phyloP scores from a whole-genome alignment of 1,140 invertebrate genomes.

The Galleria mellonella region DNA sequence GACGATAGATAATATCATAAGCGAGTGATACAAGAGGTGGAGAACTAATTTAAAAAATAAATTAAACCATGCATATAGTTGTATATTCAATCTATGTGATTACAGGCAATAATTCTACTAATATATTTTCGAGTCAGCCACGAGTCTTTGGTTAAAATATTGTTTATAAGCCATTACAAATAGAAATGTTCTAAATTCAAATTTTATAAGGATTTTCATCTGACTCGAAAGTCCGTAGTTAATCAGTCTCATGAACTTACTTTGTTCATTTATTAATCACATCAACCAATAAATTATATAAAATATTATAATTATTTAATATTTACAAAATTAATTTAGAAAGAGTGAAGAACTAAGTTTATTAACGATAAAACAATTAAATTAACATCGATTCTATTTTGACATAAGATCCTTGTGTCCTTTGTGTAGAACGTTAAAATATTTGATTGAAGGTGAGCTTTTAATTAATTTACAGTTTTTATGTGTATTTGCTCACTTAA shows the following conservation, averaged over 20 bases:
- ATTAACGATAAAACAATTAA: background rate
- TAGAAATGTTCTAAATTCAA: background rate
- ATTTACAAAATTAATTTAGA: constrained; percentile 3
- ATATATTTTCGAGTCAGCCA: background rate
- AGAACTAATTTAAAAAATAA: background rate
- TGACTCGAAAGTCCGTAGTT: background rate
- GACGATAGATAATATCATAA: no score
- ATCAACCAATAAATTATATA: constrained; percentile 1
- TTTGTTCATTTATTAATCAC: background rate
- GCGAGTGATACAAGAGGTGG: no score
- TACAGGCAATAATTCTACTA: background rate
- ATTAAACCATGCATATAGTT: background rate
- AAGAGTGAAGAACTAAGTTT: background rate
- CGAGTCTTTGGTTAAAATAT: constrained; percentile 1
- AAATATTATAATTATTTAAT: background rate
- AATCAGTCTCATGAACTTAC: background rate
- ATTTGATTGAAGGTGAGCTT: background rate
- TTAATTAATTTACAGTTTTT: background rate
- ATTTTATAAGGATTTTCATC: background rate
- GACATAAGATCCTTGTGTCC: no score
- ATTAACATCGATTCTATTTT: background rate
- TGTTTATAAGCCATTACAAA: background rate
- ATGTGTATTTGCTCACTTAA: background rate
- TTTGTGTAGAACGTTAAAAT: background rate
- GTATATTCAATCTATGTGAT: background rate